A percentile compares a stretch with the other conserved stretches of the same genome.
Conservation (phyloP, 2,113 vertebrate species). For the Collichthys lucidus region DNA sequence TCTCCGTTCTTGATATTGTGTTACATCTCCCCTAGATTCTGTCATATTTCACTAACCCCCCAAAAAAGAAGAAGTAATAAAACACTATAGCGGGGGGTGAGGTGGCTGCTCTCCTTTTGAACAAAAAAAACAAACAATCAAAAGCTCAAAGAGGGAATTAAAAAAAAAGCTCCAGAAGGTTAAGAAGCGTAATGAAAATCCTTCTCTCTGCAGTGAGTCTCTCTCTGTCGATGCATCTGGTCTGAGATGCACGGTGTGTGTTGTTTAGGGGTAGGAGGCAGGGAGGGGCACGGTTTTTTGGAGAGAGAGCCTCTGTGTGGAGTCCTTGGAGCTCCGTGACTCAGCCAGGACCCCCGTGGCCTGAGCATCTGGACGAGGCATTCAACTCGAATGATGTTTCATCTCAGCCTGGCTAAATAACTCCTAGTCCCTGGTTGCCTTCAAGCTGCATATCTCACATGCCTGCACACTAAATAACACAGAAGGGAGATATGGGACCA, state of each 20-base stretch:
- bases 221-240: conserved; percentile 65
- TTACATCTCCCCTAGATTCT: conserved; percentile 2
- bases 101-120: conserved; percentile 20
- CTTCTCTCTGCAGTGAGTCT: conserved; percentile 56
- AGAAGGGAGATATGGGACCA: conserved; percentile 3
- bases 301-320: conserved; percentile 43
- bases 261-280: conserved; percentile 26
- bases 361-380: conserved; percentile 77
- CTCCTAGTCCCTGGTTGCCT: conserved; percentile 41
- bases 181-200: conserved; percentile 51
- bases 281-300: conserved; percentile 25
- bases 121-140: neutral
- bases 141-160: conserved; percentile 7
- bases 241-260: conserved; percentile 23
- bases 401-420: conserved; percentile 61
- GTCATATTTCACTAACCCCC: conserved; percentile 3
- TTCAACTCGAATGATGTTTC: conserved; percentile 57
- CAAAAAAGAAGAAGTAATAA: neutral
- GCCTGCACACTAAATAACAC: conserved; percentile 40
- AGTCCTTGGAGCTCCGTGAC: conserved; percentile 70
- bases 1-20: conserved; percentile 17
- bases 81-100: conserved; percentile 13
- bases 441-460: conserved; percentile 36
- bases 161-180: conserved; percentile 28
- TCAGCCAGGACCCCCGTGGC: conserved; percentile 75